Evolutionary conservation across 2,888 invertebrate species (phyloP).

Genomic region (Euclidia mi): DNA sequence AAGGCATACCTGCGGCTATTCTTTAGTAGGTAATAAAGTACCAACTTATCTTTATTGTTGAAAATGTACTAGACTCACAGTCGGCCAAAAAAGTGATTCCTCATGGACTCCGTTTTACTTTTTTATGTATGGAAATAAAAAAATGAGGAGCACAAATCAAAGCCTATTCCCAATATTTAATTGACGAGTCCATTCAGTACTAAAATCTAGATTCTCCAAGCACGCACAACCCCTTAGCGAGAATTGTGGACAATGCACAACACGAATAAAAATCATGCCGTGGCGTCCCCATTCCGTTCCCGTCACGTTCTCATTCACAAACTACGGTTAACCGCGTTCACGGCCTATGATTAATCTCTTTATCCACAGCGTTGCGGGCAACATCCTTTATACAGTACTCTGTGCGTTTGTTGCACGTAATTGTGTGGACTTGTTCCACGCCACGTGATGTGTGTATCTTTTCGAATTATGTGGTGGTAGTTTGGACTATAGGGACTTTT

Average conservation of each 20-base stretch:
- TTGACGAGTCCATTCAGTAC: background rate
- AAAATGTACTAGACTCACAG: too few relatives aligned
- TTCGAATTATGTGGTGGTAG: background rate
- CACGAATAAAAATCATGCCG: conserved; percentile 13
- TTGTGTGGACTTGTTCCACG: conserved; percentile 21
- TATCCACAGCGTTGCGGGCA: conserved; percentile 54
- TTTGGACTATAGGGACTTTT: background rate
- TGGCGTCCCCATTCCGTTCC: background rate
- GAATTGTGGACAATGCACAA: conserved; percentile 11
- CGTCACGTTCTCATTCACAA: conserved; percentile 6
- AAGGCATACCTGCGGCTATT: too few relatives aligned
- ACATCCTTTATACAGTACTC: conserved; percentile 43
- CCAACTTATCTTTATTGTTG: too few relatives aligned
- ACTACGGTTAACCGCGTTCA: conserved; percentile 49
- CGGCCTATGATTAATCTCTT: conserved; percentile 63
- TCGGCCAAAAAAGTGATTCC: too few relatives aligned
- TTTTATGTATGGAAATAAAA: too few relatives aligned
- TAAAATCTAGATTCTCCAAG: background rate
- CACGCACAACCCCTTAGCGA: background rate
- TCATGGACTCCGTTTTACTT: too few relatives aligned
- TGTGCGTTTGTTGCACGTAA: conserved; percentile 36
- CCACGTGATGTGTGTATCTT: conserved; percentile 12
- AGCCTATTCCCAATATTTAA: background rate
- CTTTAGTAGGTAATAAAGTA: too few relatives aligned
- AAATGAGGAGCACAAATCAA: too few relatives aligned